Base-by-base conservation (phyloP, 2,797 vertebrate species). In the Dendrocincla fuliginosa region DNA sequence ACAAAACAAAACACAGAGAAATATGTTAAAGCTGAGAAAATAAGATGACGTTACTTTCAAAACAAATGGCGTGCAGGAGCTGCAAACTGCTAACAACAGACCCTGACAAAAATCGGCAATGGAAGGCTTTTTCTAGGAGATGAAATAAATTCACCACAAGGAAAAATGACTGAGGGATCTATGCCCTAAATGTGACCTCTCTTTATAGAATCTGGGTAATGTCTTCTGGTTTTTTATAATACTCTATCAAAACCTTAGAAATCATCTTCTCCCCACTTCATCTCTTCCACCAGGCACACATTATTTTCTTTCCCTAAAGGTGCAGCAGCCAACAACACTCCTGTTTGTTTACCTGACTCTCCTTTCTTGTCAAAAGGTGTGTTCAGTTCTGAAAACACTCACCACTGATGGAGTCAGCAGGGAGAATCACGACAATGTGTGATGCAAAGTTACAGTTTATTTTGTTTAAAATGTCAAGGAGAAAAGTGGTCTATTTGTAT, bases 11-110 rank as follows among this genome's bases (percentile, higher is more conserved):
- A 49, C n/a, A 79, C 0, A 74, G 32, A 80, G 25, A 88, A 84
- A 91, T 25, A 8, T 19, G 33, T 84, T 89, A 92, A 84, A 95
- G 65, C 27, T 67, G 49, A 86, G n/a, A 86, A 96, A 96, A 82
- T 35, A 83, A 78, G 63, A 68, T 32, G 4, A 37, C 60, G 16
- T 80, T 89, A 70, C 56, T 91, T 88, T 73, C 63, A 85, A 82
- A 87, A 90, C n/a, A 59, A 87, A 61, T 14, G 13, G 12, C 70
- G 59, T 49, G 47, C 46, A 44, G 32, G 42, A 52, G 20, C 76
- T 86, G 41, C 37, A 84, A 78, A 91, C 50, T 69, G 67, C n/a
- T 68, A 91, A 63, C 53, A 95, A 61, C 30, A 69, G 22, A 25
- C 65, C 30, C 27, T 3, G 3, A 59, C 35, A 75, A 46, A n/a